Percentiles rank a stretch among this genome's conserved stretches.
Evolutionary conservation across 2,113 vertebrate genomes (phyloP).

Genomic region (Maccullochella peelii): DNA sequence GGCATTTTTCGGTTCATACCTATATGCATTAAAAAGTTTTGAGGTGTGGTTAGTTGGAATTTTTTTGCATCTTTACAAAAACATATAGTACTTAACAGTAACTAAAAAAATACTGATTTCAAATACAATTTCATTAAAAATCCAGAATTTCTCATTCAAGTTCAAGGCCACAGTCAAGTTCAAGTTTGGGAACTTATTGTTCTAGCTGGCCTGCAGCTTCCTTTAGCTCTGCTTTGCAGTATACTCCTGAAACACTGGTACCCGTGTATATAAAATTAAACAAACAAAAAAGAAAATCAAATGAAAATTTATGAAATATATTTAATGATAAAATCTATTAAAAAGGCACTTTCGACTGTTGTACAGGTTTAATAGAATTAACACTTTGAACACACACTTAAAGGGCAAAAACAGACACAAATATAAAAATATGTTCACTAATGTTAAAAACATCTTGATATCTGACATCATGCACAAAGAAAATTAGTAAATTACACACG

Average conservation of each 20-base stretch:
- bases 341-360: not conserved
- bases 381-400: not conserved
- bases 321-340: not conserved
- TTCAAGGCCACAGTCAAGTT: constrained; percentile 54
- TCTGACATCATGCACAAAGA: not conserved
- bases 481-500: not conserved
- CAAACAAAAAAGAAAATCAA: not conserved
- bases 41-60: not conserved
- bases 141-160: constrained; percentile 11
- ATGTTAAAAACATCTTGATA: not conserved
- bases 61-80: constrained; percentile 4
- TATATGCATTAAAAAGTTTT: not conserved
- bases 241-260: not conserved
- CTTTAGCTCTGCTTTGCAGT: not conserved
- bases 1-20: not conserved
- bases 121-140: not conserved
- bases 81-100: not conserved
- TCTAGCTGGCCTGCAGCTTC: constrained; percentile 15
- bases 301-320: not conserved
- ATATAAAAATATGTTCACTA: not conserved
- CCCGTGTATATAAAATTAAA: not conserved
- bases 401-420: not conserved
- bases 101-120: not conserved
- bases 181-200: constrained; percentile 45
- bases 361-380: not conserved